Base-by-base conservation (phyloP, 2,113 vertebrate species). In the Leucosticte australis region DNA sequence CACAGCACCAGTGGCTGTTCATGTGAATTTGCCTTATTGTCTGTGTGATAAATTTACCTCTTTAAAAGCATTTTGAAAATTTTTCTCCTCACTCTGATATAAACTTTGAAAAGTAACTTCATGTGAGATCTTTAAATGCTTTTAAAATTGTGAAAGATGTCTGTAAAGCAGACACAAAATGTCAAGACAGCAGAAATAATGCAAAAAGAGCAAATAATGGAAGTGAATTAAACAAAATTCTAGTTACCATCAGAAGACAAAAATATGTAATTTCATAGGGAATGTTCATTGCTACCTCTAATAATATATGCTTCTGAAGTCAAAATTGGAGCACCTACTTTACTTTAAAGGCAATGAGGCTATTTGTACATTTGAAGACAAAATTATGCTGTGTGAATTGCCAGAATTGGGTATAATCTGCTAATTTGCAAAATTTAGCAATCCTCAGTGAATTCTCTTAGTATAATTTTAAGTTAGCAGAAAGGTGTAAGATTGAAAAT, bases 1-100 rank as follows among this genome's bases (percentile, higher is more conserved):
- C 5, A 8, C 7, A 59, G n/a, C 8, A 24, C 3, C 31, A 75
- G 9, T 17, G 5, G 3, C 3, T 10, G 1, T 41, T 4, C 23
- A 67, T 2, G 1, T 15, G 13, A 60, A 39, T 41, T 59, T 71
- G 14, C 3, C 3, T 50, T 44, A 62, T 44, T 82, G 49, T 57
- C 20, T 26, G 0, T n/a, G 5, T 21, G 7, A 83, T 11, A 63
- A 7, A 8, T 4, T 59, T 88, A 7, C 11, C 2, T 47, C 80
- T 71, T 49, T 11, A 44, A 16, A 87, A 62, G 4, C 4, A 39
- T 55, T 67, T 71, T 9, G 3, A 12, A 22, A 50, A 63, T 14
- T 19, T 76, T 83, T 77, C 14, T 69, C 28, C 11, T 69, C 73
- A 49, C 2, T 74, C 13, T n/a, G 5, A 39, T 8, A 19, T 1